phyloP scores from a whole-genome alignment of 23 tunicate species.

The Styela clava region DNA sequence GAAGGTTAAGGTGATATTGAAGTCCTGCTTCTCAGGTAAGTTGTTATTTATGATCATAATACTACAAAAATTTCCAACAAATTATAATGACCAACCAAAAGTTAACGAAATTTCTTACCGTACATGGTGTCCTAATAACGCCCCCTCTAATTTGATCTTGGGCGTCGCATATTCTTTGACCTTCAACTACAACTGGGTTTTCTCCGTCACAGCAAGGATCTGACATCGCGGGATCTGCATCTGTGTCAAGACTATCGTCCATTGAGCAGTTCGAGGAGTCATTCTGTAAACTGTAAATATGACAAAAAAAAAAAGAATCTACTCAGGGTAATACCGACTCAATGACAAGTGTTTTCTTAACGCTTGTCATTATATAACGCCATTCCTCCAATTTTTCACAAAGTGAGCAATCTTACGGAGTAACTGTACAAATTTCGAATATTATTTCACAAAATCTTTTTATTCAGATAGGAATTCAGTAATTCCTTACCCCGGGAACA shows the following conservation, averaged over 20 bases:
- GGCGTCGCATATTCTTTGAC: constrained; percentile 60
- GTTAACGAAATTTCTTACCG: no score
- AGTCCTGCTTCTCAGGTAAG: not conserved
- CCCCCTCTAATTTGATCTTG: constrained; percentile 54
- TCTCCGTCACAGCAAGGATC: constrained; percentile 87
- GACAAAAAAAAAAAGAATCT: not conserved
- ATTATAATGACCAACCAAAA: no score
- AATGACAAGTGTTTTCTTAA: not conserved
- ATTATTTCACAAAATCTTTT: no score
- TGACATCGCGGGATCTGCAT: constrained; percentile 30
- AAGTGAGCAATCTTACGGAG: no score
- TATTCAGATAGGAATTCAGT: no score
- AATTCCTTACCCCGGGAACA: not conserved
- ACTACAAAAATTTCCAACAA: no score
- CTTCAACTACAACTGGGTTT: constrained; percentile 71
- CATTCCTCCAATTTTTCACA: no score
- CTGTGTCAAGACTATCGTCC: constrained; percentile 12
- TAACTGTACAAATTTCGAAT: no score
- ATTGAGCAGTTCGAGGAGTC: not conserved
- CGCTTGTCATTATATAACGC: no score
- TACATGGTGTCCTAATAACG: constrained; percentile 89
- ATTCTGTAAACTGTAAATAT: not conserved
- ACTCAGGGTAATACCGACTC: not conserved
- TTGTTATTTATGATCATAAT: no score
- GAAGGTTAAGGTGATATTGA: not conserved